phyloP scores from a whole-genome alignment of 1,140 invertebrate species.

The Prorops nasuta region DNA sequence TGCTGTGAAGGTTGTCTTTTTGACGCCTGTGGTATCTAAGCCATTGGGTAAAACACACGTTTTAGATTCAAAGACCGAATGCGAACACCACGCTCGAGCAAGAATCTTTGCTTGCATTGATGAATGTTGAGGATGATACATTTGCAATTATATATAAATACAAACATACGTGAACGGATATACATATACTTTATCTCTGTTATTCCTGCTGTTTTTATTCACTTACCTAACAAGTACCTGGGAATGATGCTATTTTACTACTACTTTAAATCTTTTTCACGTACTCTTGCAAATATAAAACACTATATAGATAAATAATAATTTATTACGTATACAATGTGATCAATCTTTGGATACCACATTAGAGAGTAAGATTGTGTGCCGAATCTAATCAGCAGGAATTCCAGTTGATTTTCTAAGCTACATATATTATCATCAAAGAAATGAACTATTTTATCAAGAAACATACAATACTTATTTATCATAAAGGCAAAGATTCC shows the following conservation, averaged over 20 bases:
- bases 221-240: slow-evolving; percentile 44
- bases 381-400: slow-evolving; percentile 31
- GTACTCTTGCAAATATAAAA: slow-evolving; percentile 39
- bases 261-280: slow-evolving; percentile 46
- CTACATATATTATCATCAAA: slow-evolving; percentile 22
- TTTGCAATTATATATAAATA: no score
- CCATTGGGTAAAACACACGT: slow-evolving; percentile 41
- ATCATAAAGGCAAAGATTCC: slow-evolving; percentile 30
- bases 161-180: no score
- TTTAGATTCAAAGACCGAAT: slow-evolving; percentile 35
- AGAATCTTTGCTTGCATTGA: slow-evolving; percentile 40
- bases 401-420: slow-evolving; percentile 18
- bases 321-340: no score
- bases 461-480: slow-evolving; percentile 26
- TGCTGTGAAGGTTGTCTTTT: slow-evolving; percentile 51
- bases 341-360: slow-evolving; percentile 22
- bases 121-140: no score
- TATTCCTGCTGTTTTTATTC: slow-evolving; percentile 29
- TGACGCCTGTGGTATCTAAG: slow-evolving; percentile 48
- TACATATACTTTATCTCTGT: slow-evolving; percentile 17
- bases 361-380: slow-evolving; percentile 32
- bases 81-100: slow-evolving; percentile 25
- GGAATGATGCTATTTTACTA: slow-evolving; percentile 48
- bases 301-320: slow-evolving; percentile 31
- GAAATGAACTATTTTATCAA: slow-evolving; percentile 12